phyloP scores from a whole-genome alignment of 2,113 vertebrate species.

The Sturnus vulgaris region DNA sequence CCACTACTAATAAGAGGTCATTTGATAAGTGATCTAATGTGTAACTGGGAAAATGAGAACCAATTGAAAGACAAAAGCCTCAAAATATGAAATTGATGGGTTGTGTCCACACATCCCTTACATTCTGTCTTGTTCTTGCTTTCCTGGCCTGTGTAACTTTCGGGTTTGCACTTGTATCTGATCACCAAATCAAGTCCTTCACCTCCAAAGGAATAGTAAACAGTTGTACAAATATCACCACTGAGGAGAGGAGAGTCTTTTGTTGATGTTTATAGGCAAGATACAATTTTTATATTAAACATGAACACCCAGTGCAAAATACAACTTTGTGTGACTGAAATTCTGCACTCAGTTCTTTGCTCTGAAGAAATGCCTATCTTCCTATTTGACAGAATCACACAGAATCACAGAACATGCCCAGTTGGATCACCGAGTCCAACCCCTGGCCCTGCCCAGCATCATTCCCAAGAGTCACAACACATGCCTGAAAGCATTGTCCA shows the following conservation, averaged over 20 bases:
- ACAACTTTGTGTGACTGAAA: not conserved
- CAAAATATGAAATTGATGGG: not conserved
- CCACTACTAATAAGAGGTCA: not conserved
- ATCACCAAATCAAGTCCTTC: not conserved
- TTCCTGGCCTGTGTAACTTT: not conserved
- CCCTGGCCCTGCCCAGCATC: not conserved
- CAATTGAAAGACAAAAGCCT: not conserved
- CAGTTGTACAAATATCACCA: not conserved
- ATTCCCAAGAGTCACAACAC: not conserved
- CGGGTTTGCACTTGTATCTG: not conserved
- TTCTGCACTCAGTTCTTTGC: not conserved
- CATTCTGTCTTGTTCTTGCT: not conserved
- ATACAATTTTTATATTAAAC: not conserved
- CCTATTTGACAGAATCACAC: not conserved
- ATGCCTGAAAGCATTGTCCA: not conserved
- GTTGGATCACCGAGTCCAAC: accelerated
- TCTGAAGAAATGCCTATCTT: not conserved
- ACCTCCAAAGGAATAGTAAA: not conserved
- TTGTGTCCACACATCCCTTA: not conserved
- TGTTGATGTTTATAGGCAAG: not conserved
- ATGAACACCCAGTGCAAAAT: not conserved
- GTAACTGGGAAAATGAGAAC: not conserved
- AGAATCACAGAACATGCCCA: not conserved
- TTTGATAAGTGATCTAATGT: not conserved
- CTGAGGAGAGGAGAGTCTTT: not conserved